Percentiles rank a stretch among this genome's conserved stretches.
phyloP scores from a whole-genome alignment of 2,888 invertebrate species.

The Craniophora ligustri region DNA sequence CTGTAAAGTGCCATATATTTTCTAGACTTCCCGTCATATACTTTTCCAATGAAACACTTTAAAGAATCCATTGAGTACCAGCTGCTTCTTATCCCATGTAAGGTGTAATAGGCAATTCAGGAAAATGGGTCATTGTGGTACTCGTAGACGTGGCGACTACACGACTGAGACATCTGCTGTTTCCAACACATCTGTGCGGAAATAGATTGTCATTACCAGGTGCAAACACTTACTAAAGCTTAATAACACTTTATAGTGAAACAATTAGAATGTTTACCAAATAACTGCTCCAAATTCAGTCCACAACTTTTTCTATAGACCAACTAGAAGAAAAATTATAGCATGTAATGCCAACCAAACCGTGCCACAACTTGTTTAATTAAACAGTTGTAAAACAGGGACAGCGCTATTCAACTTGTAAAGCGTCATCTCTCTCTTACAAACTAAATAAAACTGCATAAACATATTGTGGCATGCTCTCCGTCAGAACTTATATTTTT shows the following conservation, averaged over 20 bases:
- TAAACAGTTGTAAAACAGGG: too few relatives aligned
- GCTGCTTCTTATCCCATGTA: constrained; percentile 33
- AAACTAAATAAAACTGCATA: too few relatives aligned
- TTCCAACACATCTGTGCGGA: neutral
- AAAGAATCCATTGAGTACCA: constrained; percentile 13
- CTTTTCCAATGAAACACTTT: neutral
- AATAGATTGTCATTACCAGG: neutral
- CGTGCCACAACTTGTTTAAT: too few relatives aligned
- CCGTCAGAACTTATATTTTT: too few relatives aligned
- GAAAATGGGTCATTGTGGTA: constrained; percentile 30
- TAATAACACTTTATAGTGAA: neutral
- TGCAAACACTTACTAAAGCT: neutral
- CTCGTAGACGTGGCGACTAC: constrained; percentile 11
- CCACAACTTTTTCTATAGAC: too few relatives aligned
- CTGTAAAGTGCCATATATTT: neutral
- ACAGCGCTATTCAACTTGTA: too few relatives aligned
- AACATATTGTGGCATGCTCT: too few relatives aligned
- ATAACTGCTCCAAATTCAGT: too few relatives aligned
- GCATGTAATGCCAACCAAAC: too few relatives aligned
- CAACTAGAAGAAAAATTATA: too few relatives aligned
- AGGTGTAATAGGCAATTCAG: constrained; percentile 33
- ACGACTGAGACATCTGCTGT: constrained; percentile 26
- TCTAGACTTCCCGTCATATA: neutral
- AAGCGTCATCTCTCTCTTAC: too few relatives aligned
- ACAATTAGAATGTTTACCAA: neutral